phyloP scores from a whole-genome alignment of 1,140 invertebrate genomes.

The Wiebesia pumilae region DNA sequence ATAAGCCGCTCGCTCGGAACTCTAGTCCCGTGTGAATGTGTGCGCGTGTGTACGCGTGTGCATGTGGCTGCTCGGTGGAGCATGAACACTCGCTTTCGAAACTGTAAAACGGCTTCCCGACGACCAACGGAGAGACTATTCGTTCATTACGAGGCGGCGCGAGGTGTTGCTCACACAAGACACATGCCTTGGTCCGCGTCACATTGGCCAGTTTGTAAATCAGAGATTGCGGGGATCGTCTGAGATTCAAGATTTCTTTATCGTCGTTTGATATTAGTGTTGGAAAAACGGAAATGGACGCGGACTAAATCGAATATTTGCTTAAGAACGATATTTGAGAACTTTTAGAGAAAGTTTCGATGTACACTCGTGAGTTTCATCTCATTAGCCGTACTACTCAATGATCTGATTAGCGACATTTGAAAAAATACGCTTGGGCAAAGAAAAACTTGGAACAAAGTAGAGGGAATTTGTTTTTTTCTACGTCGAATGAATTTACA shows the following conservation, averaged over 20 bases:
- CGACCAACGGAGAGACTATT: background rate
- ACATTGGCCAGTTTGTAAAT: constrained; percentile 5
- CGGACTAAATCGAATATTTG: no score
- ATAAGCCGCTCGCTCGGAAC: background rate
- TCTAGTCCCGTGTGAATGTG: background rate
- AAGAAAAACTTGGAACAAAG: background rate
- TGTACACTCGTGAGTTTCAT: background rate
- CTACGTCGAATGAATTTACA: background rate
- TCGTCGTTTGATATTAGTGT: background rate
- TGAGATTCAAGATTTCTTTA: constrained; percentile 9
- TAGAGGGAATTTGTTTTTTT: background rate
- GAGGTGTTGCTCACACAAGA: background rate
- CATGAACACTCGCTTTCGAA: constrained; percentile 41
- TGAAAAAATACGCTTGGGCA: background rate
- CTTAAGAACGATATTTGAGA: background rate
- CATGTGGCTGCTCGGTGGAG: background rate
- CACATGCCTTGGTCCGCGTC: background rate
- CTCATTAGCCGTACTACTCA: background rate
- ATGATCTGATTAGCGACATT: background rate
- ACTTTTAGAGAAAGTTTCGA: background rate
- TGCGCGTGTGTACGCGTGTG: background rate
- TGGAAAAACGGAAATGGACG: background rate
- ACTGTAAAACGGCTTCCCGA: constrained; percentile 19
- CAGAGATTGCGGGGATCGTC: background rate
- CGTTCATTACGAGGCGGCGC: constrained; percentile 15